phyloP scores from a whole-genome alignment of 2,888 invertebrate species.

The Luperina nickerlii region DNA sequence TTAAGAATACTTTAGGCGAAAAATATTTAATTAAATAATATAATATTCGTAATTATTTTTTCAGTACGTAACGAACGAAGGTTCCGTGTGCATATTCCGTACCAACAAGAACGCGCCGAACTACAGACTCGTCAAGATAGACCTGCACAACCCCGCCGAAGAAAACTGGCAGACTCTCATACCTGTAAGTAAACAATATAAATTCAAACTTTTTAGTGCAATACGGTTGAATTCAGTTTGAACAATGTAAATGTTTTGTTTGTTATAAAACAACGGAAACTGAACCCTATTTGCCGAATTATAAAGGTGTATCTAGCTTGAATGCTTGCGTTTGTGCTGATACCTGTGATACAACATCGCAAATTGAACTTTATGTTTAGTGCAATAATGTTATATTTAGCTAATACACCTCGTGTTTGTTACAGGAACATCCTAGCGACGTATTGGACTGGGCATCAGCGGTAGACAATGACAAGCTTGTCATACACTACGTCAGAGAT shows the following conservation, averaged over 20 bases:
- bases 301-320: not conserved
- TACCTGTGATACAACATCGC: not conserved
- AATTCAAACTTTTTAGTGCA: not conserved
- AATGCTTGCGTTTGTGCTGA: not conserved
- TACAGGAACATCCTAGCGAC: slow-evolving; percentile 94
- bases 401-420: slow-evolving; percentile 40
- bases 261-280: not conserved
- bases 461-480: slow-evolving; percentile 95
- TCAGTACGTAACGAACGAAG: slow-evolving; percentile 97
- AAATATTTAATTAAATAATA: not conserved
- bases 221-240: not conserved
- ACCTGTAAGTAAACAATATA: slow-evolving; percentile 82
- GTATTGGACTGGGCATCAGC: slow-evolving; percentile 97
- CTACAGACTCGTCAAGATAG: slow-evolving; percentile 96
- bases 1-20: not conserved
- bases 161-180: slow-evolving; percentile 96
- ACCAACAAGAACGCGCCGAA: slow-evolving; percentile 98
- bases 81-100: slow-evolving; percentile 94
- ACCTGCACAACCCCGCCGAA: slow-evolving; percentile 93
- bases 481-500: slow-evolving; percentile 97
- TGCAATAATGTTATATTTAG: not conserved
- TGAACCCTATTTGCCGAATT: not conserved
- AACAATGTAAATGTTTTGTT: not conserved
- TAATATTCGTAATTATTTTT: not conserved
- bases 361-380: not conserved